Conservation (phyloP, 30 jellyfish, hydroid and myxozoan genomes). For the Haliclystus octoradiatus region DNA sequence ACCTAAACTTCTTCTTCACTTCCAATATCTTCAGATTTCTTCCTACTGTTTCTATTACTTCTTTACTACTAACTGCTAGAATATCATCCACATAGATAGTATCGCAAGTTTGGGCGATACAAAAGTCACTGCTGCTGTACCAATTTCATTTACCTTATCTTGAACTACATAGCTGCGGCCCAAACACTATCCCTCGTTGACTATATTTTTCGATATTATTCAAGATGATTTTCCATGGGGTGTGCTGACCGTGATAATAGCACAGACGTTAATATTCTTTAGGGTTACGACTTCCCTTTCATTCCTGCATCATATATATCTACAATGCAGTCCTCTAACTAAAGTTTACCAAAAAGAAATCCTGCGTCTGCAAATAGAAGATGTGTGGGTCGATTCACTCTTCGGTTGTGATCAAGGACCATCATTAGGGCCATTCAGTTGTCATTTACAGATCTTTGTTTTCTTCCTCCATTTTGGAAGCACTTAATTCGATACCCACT, state of each 20-base stretch:
- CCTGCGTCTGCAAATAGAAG: slow-evolving; percentile 28
- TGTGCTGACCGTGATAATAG: slow-evolving; percentile 1
- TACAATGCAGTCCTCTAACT: slow-evolving; percentile 23
- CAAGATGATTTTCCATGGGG: slow-evolving; percentile 13
- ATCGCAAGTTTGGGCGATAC: slow-evolving; percentile 2
- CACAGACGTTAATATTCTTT: too few relatives aligned
- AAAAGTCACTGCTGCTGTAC: slow-evolving; percentile 1
- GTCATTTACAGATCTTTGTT: slow-evolving; percentile 17
- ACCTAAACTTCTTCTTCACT: not conserved
- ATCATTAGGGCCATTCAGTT: slow-evolving; percentile 27
- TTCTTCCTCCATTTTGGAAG: slow-evolving; percentile 24
- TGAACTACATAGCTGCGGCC: not conserved
- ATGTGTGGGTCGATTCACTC: not conserved
- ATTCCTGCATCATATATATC: slow-evolving; percentile 15
- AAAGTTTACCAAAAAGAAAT: slow-evolving; percentile 15
- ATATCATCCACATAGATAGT: too few relatives aligned
- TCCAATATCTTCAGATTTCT: slow-evolving; percentile 21
- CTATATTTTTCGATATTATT: not conserved
- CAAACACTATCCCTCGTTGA: slow-evolving; percentile 33
- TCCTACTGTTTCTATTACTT: too few relatives aligned
- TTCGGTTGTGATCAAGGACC: slow-evolving; percentile 2
- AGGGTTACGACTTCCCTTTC: too few relatives aligned
- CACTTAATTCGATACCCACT: not conserved
- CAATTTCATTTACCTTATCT: slow-evolving; percentile 1
- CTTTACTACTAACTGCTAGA: too few relatives aligned